Evolutionary conservation across 2,797 vertebrate species (phyloP).

Genomic region (Falco cherrug): DNA sequence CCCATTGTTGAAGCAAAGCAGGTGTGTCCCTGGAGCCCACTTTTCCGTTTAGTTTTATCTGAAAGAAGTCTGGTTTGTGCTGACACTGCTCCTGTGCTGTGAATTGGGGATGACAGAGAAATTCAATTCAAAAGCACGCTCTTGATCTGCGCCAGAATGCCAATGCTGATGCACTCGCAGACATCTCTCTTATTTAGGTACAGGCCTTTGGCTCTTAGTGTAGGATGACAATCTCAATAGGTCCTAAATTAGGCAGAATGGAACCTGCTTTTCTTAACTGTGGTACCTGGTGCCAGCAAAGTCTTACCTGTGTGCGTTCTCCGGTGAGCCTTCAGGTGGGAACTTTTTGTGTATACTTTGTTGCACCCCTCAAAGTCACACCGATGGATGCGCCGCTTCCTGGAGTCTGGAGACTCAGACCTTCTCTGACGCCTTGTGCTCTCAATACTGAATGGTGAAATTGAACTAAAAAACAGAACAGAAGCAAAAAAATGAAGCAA

Average conservation of each 20-base stretch:
- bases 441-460: conserved; percentile 99
- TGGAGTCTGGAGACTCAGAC: conserved; percentile 97
- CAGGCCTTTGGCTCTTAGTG: neutral
- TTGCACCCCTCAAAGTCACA: conserved; percentile 99
- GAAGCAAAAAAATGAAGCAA: neutral
- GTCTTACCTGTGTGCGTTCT: conserved; percentile 94
- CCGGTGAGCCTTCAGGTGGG: conserved; percentile 97
- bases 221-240: neutral
- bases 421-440: conserved; percentile 95
- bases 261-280: neutral
- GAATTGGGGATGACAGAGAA: neutral
- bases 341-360: conserved; percentile 99
- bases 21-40: neutral
- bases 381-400: conserved; percentile 97
- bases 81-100: neutral
- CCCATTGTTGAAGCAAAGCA: neutral
- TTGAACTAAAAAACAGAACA: conserved; percentile 84
- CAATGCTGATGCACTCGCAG: neutral
- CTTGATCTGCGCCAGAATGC: neutral
- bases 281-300: neutral
- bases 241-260: neutral
- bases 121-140: neutral
- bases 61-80: neutral
- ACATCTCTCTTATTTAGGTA: neutral
- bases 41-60: neutral